phyloP scores from a whole-genome alignment of 2,797 vertebrate species.

The Danio choprae region DNA sequence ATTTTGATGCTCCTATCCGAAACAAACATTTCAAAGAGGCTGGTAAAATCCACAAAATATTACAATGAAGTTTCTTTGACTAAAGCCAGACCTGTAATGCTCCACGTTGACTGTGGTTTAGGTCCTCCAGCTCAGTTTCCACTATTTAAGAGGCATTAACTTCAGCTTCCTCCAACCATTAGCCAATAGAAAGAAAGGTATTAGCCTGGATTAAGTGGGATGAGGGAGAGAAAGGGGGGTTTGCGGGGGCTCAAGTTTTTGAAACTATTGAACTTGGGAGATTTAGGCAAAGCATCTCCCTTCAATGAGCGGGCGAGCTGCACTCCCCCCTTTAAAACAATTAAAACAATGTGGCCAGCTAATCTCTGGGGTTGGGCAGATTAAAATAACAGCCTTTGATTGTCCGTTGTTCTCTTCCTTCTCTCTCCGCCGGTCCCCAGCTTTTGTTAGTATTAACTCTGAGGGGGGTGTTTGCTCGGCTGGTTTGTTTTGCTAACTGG shows the following conservation, averaged over 20 bases:
- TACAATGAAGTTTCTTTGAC: neutral
- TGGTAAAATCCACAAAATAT: neutral
- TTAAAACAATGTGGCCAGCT: slow-evolving; percentile 83
- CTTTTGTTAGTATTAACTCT: slow-evolving; percentile 64
- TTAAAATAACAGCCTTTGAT: slow-evolving; percentile 83
- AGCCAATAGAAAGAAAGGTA: slow-evolving; percentile 86
- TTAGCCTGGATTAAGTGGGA: slow-evolving; percentile 83
- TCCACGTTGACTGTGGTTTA: slow-evolving; percentile 58
- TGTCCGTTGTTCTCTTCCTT: slow-evolving; percentile 71
- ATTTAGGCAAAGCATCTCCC: slow-evolving; percentile 79
- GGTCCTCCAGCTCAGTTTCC: slow-evolving; percentile 73
- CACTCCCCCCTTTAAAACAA: slow-evolving; percentile 83
- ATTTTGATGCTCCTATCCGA: neutral
- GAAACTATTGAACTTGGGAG: slow-evolving; percentile 88
- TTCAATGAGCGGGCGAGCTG: slow-evolving; percentile 72
- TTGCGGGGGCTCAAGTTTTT: slow-evolving; percentile 75
- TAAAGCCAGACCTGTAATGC: neutral
- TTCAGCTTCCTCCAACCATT: slow-evolving; percentile 80
- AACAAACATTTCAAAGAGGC: neutral
- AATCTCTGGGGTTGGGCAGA: slow-evolving; percentile 81
- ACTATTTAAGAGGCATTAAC: slow-evolving; percentile 85
- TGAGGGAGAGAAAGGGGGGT: slow-evolving; percentile 76
- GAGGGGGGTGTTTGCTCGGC: slow-evolving; percentile 59
- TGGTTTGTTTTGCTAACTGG: slow-evolving; percentile 81
- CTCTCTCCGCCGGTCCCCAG: slow-evolving; percentile 69